Evolutionary conservation across 2,113 vertebrate species (phyloP).

Genomic region (Scomber colias): DNA sequence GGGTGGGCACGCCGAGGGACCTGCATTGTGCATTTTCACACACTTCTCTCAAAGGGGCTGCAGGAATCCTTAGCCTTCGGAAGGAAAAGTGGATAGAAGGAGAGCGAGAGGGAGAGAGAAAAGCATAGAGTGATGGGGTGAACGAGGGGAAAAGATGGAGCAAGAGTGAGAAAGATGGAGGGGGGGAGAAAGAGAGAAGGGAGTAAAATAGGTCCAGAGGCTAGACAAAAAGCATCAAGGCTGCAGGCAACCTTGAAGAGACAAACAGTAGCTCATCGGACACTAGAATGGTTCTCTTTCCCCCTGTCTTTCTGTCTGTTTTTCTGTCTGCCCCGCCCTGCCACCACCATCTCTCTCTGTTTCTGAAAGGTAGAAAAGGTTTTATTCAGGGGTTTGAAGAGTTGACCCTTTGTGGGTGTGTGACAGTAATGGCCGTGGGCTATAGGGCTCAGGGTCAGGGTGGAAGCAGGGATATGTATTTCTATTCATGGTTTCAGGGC

Average conservation of each 20-base stretch:
- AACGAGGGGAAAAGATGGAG: constrained; percentile 36
- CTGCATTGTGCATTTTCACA: constrained; percentile 87
- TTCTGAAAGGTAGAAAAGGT: constrained; percentile 46
- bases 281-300: constrained; percentile 8
- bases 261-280: constrained; percentile 55
- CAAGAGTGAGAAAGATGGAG: constrained; percentile 48
- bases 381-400: constrained; percentile 60
- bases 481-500: constrained; percentile 75
- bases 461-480: constrained; percentile 72
- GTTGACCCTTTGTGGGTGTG: constrained; percentile 67
- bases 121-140: constrained; percentile 36
- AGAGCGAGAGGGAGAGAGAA: constrained; percentile 13
- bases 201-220: constrained; percentile 61
- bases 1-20: constrained; percentile 76
- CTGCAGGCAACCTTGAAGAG: constrained; percentile 45
- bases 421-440: constrained; percentile 74
- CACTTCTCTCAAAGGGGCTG: constrained; percentile 80
- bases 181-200: constrained; percentile 43
- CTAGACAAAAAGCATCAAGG: constrained; percentile 68
- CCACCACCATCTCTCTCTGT: constrained; percentile 1
- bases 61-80: constrained; percentile 77
- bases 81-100: constrained; percentile 78
- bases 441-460: constrained; percentile 73
- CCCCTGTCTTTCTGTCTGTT: neutral
- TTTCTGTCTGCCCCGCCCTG: neutral